Conservation (phyloP, 1,140 invertebrate genomes). For the Araneus ventricosus region DNA sequence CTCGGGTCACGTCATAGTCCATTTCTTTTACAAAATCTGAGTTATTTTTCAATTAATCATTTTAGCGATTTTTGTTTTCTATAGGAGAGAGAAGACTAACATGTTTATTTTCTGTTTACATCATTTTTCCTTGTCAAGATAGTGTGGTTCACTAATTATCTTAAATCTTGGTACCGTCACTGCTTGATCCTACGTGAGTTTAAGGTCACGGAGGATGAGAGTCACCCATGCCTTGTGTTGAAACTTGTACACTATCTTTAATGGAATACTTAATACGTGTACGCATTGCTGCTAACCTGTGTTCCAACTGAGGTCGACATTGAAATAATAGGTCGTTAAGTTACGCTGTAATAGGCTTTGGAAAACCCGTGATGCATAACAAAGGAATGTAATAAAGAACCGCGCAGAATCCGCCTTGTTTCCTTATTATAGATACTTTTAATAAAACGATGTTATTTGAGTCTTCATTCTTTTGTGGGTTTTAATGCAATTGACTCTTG, state of each 20-base stretch:
- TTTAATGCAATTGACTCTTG: too few relatives aligned
- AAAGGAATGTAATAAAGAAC: neutral
- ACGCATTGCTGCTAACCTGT: constrained; percentile 1
- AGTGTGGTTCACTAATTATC: constrained; percentile 17
- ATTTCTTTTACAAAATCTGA: neutral
- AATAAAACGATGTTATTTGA: too few relatives aligned
- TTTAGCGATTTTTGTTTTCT: neutral
- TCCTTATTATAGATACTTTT: too few relatives aligned
- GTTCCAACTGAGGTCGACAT: neutral
- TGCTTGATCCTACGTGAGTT: constrained; percentile 29
- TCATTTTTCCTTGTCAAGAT: constrained; percentile 23
- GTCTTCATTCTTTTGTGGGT: too few relatives aligned
- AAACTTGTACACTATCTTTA: neutral
- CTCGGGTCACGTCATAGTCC: neutral
- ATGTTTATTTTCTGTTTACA: constrained; percentile 27
- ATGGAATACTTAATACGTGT: neutral
- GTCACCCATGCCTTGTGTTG: neutral
- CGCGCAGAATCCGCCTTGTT: neutral
- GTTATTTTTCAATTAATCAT: constrained; percentile 24
- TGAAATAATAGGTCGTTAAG: constrained; percentile 18
- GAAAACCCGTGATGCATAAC: constrained; percentile 15
- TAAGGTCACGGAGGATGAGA: constrained; percentile 10
- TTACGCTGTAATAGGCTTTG: neutral
- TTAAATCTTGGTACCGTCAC: neutral
- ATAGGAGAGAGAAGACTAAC: neutral